A percentile compares a stretch with the other conserved stretches of the same genome.
These are phyloP conservation scores for Idaea aversata DNA, from an alignment of 2,888 invertebrate species.

Conservation along the genomic window DNA sequence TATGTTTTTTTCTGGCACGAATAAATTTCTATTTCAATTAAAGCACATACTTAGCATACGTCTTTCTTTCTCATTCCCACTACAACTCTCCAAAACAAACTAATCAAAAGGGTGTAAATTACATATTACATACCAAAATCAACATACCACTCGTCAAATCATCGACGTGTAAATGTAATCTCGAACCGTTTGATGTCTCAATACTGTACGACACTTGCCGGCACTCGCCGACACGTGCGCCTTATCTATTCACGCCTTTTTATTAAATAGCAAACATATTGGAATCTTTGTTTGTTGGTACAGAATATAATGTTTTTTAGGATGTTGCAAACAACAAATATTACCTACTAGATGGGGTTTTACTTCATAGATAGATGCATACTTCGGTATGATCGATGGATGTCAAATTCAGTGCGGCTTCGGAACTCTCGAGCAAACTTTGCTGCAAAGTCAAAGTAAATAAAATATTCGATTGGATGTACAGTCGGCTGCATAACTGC, in stretches of 20 bases:
- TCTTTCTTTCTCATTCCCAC: not conserved
- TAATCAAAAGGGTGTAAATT: not conserved
- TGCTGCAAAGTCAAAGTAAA: too few species aligned
- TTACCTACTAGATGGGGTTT: too few species aligned
- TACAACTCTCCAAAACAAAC: not conserved
- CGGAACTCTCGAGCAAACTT: too few species aligned
- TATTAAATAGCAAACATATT: not conserved
- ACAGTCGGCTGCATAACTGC: too few species aligned
- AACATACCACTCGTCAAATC: slow-evolving; percentile 26
- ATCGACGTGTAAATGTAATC: slow-evolving; percentile 26
- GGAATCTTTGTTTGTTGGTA: not conserved
- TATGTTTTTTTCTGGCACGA: too few species aligned
- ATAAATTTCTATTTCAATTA: too few species aligned
- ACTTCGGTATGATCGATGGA: too few species aligned
- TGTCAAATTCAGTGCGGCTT: too few species aligned
- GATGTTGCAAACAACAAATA: not conserved
- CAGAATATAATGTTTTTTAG: not conserved
- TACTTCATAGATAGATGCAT: too few species aligned
- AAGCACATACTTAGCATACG: not conserved
- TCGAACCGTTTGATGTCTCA: slow-evolving; percentile 20
- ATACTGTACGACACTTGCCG: slow-evolving; percentile 11
- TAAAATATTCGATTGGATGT: too few species aligned
- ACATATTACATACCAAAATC: slow-evolving; percentile 24
- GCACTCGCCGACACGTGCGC: not conserved
- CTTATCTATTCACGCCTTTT: slow-evolving; percentile 2